Evolutionary conservation across 2,797 vertebrate genomes (phyloP), one percentile per base, ranked within the genome.

Genomic region (Fistularia commersonii): DNA sequence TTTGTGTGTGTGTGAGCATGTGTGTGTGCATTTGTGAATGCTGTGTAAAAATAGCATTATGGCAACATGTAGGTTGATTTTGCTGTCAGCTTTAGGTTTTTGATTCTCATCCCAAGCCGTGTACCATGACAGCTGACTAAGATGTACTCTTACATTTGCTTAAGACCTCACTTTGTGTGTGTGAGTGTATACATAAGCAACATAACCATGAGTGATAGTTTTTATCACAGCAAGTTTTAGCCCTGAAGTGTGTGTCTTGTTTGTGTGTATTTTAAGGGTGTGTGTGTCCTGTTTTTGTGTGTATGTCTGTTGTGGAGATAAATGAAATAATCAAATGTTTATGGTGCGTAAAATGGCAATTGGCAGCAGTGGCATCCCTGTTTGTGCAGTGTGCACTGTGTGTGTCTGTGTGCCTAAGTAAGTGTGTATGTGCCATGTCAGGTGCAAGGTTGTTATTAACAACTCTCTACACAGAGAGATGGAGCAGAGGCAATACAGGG

Each of bases 301-400:
- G 36, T 48, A n/a, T n/a, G n/a, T n/a, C n/a, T n/a, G 23, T 23
- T 52, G 54, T 54, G 56, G 63, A 45, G 46, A 74, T 72, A 75
- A 75, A 75, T 75, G 65, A 80, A 80, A 79, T 79, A 77, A 80
- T 79, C 71, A 75, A 73, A 77, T 72, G 67, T 75, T 83, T 77
- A 79, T 73, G 61, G 48, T 59, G 73, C 50, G 55, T 79, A 68
- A 83, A 77, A 83, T 76, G 64, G 71, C 69, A 77, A 50, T 65
- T 82, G 70, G 69, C 76, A 75, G 68, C 66, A 65, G 64, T 75
- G 64, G 68, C 69, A 75, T 78, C 66, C 66, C 48, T 48, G 53
- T 31, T 54, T 61, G 45, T 51, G 35, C 6, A 13, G 37, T 32
- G 5, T 38, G 55, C 23, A 23, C 23, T 4, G 23, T 23, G 23